Evolutionary conservation across 2,888 invertebrate species (phyloP), one percentile per base, ranked within the genome.

Genomic region (Lordiphosa andalusiaca): DNA sequence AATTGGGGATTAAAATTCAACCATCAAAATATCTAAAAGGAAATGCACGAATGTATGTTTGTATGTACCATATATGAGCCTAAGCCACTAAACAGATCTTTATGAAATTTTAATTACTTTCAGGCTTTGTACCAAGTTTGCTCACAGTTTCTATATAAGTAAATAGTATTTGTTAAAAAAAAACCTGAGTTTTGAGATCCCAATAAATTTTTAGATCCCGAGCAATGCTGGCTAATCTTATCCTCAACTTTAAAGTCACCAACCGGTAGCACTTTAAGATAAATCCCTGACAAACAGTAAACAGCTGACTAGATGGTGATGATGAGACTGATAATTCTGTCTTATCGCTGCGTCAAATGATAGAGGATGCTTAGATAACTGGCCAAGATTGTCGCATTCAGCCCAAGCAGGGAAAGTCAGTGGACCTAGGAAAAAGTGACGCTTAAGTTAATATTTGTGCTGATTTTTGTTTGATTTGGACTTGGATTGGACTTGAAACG

Each of bases 301-400:
- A 23, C 40, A 58, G 37, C 58, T 49, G 40, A 37, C 23, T 13
- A 37, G 39, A 25, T 71, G 61, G 54, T 49, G 63, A 49, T 66
- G 55, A 47, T 53, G 53, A 59, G 47, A 51, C 30, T 42, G 53
- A 54, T 81, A 66, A 71, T 64, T 57, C 65, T 74, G 60, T 60
- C 56, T 76, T 76, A 76, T 76, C 76, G 57, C 73, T 81, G 84
- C 81, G 81, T 68, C 84, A 76, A 76, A 65, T 46, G 60, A 38
- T 46, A 51, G 58, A 9, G 23, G 53, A 46, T 58, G 67, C 59
- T 76, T 76, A 76, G 84, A 83, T 76, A 76, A 80, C 47, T 65
- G 39, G 30, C 44, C 38, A 9, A 62, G 65, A 68, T 61, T 76
- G 84, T 38, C 84, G 76, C 84, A 76, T 70, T 47, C 54, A 60